Percentiles rank a stretch among this genome's conserved stretches.
Conservation (phyloP, 1,140 invertebrate genomes). For the Psix sp. region DNA sequence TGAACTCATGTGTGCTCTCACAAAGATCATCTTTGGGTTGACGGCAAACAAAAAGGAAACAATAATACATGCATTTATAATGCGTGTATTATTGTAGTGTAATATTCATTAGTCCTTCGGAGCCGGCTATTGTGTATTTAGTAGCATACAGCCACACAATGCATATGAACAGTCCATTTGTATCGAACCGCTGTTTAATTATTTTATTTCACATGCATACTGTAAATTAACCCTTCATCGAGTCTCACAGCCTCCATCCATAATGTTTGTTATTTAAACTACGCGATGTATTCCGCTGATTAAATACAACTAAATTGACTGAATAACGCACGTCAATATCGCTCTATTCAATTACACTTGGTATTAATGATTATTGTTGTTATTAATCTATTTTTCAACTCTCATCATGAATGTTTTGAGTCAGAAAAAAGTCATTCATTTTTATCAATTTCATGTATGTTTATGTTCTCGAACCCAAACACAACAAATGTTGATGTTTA, state of each 20-base stretch:
- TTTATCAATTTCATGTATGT: too few species aligned
- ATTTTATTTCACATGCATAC: slow-evolving; percentile 38
- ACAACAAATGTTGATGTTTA: too few species aligned
- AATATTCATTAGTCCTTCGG: slow-evolving; percentile 29
- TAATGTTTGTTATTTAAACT: slow-evolving; percentile 34
- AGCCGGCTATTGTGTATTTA: slow-evolving; percentile 40
- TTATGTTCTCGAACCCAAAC: too few species aligned
- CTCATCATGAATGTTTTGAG: too few species aligned
- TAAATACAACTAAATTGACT: slow-evolving; percentile 41
- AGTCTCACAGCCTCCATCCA: slow-evolving; percentile 21
- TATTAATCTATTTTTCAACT: slow-evolving; percentile 14
- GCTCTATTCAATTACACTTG: slow-evolving; percentile 15
- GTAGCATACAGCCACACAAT: slow-evolving; percentile 37
- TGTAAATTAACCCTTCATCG: slow-evolving; percentile 51
- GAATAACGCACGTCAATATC: slow-evolving; percentile 26
- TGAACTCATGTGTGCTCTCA: too few species aligned
- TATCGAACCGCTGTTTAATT: slow-evolving; percentile 43
- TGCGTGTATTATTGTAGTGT: background rate
- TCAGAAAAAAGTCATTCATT: too few species aligned
- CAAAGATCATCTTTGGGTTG: too few species aligned
- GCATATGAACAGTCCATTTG: slow-evolving; percentile 48
- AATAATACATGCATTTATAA: background rate
- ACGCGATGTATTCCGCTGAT: slow-evolving; percentile 24
- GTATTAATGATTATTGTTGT: slow-evolving; percentile 25
- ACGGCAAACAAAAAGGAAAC: too few species aligned